Evolutionary conservation across 2,888 invertebrate species (phyloP), one percentile per base, ranked within the genome.

Genomic region (Theodoxus fluviatilis): DNA sequence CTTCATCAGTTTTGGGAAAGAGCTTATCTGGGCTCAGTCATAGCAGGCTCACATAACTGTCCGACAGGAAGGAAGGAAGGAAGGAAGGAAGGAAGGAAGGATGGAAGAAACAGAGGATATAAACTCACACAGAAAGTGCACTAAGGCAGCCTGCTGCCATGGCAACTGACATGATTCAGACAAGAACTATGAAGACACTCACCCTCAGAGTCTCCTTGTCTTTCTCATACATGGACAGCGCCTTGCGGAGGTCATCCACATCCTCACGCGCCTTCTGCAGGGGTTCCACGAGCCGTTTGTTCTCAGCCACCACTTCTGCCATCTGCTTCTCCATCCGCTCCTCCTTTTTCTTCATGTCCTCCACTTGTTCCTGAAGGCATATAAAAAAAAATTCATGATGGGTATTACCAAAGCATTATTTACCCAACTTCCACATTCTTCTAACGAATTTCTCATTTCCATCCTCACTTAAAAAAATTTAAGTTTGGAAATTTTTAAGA

Each of bases 151-250:
- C n/a, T n/a, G n/a, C n/a, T n/a, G n/a, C n/a, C n/a, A n/a, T n/a
- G n/a, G n/a, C n/a, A n/a, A n/a, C n/a, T n/a, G n/a, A n/a, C n/a
- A n/a, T n/a, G 12, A 6, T 33, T 33, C 25, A 57, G 15, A 1
- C 25, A 22, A 28, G 18, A 33, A 38, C 6, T 25, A 37, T 33
- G 22, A 35, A 43, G 6, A 37, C 25, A 72, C 78, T 72, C 73
- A 85, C 85, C 71, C 82, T 81, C 61, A 94, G 89, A 59, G 92
- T 92, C 75, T 92, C 90, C 82, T 94, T 94, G 85, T 95, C 94
- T 76, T 94, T 93, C 73, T 94, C 93, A 79, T 94, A 94, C 86
- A 94, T 93, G n/a, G 91, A 91, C 83, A 95, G 90, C 82, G 93
- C 93, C 71, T 93, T 90, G 75, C 91, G 91, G 73, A 93, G 89